Evolutionary conservation across 2,113 vertebrate genomes (phyloP), one percentile per base, ranked within the genome.

Genomic region (Protomyctophum bolini): DNA sequence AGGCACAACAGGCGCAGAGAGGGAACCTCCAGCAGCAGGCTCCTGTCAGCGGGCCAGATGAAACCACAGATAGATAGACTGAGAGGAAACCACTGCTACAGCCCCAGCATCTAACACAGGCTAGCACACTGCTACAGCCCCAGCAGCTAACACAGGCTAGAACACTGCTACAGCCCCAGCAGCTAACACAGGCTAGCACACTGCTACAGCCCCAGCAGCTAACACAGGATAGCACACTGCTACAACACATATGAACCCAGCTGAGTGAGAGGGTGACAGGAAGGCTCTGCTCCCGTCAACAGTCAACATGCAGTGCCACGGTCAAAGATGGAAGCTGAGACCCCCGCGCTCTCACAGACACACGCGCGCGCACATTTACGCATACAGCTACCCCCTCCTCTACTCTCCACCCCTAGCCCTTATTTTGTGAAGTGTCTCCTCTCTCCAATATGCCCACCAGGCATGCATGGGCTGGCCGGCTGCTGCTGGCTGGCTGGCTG

Each of bases 391-490:
- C 10, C 51, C 60, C 59, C 58, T 70, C 60, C 80, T 68, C 73
- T 4, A 33, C 33, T 33, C 33, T 33, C 33, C 33, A 33, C 33
- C 33, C 33, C 33, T 33, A 33, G 33, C 33, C 33, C 33, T 33
- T 33, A n/a, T 33, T 33, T 4, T 4, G 33, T 33, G 69, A 70
- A 63, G 91, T 89, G 81, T 88, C 90, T 83, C 70, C 73, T 82
- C 90, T 82, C 90, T 90, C 80, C 91, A 93, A 91, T 91, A 94
- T 95, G 94, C 93, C 96, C 94, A 95, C 90, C 86, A 95, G 95
- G 94, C 94, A 93, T 89, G n/a, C n/a, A n/a, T n/a, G n/a, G n/a
- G n/a, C n/a, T 86, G 90, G 90, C 60, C 85, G 87, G 91, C 90
- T 92, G 78, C 88, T 87, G 91, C 87, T 33, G 33, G 33, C 33